phyloP scores from a whole-genome alignment of 2,113 vertebrate genomes.

The Tretioscincus oriximinensis region DNA sequence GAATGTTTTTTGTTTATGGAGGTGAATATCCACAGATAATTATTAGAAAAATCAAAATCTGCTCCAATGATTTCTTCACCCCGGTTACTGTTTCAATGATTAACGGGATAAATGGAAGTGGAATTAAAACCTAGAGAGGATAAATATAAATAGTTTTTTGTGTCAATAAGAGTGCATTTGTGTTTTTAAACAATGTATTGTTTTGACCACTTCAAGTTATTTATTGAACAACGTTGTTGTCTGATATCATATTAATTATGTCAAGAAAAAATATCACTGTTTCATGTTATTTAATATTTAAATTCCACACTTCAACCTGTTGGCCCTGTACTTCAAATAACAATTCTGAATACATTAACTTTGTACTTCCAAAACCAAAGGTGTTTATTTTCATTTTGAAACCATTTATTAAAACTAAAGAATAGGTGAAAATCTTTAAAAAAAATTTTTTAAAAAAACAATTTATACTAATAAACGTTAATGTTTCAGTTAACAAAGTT shows the following conservation, averaged over 20 bases:
- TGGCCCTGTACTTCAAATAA: constrained; percentile 48
- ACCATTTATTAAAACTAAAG: constrained; percentile 14
- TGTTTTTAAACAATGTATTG: constrained; percentile 48
- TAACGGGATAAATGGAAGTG: constrained; percentile 37
- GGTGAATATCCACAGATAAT: constrained; percentile 56
- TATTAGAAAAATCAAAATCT: constrained; percentile 63
- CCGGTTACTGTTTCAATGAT: constrained; percentile 45
- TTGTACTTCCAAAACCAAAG: constrained; percentile 39
- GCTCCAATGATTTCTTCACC: constrained; percentile 44
- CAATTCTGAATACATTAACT: constrained; percentile 43
- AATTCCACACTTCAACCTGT: constrained; percentile 46
- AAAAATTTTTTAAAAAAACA: constrained; percentile 28
- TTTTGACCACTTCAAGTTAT: constrained; percentile 44
- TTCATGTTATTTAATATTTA: constrained; percentile 47
- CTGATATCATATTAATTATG: constrained; percentile 54
- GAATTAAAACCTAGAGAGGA: constrained; percentile 52
- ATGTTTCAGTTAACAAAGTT: constrained; percentile 38
- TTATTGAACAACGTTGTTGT: constrained; percentile 48
- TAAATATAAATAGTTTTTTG: background rate
- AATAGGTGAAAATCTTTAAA: constrained; percentile 27
- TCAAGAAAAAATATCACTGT: constrained; percentile 47
- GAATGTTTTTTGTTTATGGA: constrained; percentile 64
- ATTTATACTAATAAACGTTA: constrained; percentile 22
- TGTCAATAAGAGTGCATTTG: constrained; percentile 41
- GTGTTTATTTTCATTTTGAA: constrained; percentile 12